phyloP scores from a whole-genome alignment of 1,140 invertebrate species.

The Tribolium castaneum region DNA sequence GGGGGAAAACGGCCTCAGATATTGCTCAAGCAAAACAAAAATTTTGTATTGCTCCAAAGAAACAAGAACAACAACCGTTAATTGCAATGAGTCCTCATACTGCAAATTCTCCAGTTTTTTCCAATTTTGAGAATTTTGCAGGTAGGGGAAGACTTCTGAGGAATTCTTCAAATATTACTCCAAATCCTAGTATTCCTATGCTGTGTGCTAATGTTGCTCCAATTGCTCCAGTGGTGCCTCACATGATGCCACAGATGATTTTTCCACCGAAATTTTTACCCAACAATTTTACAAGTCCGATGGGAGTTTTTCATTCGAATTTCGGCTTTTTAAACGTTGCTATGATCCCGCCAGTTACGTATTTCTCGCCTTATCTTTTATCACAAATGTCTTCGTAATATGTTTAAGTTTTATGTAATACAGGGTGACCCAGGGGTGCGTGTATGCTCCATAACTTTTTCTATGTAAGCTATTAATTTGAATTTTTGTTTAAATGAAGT shows the following conservation, averaged over 20 bases:
- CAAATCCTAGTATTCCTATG: constrained; percentile 36
- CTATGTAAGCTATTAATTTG: no score
- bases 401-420: no score
- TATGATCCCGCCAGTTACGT: neutral
- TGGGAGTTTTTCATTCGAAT: neutral
- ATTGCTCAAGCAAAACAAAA: constrained; percentile 35
- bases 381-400: no score
- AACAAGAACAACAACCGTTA: neutral
- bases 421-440: no score
- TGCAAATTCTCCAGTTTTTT: neutral
- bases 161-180: constrained; percentile 47
- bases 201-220: constrained; percentile 48
- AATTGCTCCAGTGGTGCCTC: constrained; percentile 42
- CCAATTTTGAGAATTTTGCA: neutral
- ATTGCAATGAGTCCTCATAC: constrained; percentile 31
- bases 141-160: neutral
- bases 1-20: constrained; percentile 51
- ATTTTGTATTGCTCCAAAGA: constrained; percentile 7
- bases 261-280: constrained; percentile 54
- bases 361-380: neutral
- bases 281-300: neutral
- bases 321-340: neutral
- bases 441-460: no score
- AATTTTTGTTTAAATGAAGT: no score
- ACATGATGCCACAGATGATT: constrained; percentile 51